Conservation (phyloP, 2,113 vertebrate genomes). For the Propithecus coquereli region DNA sequence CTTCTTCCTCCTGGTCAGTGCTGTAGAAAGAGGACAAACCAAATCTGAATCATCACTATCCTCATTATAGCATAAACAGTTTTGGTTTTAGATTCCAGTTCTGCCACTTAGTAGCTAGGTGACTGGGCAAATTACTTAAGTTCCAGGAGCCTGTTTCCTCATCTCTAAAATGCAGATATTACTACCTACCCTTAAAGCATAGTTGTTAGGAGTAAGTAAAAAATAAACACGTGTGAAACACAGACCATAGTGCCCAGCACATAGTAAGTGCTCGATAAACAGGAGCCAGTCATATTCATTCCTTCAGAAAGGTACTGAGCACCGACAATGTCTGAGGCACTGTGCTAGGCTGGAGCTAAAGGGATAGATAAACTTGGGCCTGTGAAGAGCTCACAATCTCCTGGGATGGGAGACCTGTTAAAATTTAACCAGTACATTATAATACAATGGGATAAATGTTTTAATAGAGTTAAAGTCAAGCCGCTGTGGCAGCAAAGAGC, state of each 20-base stretch:
- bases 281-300: not conserved
- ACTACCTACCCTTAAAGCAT: not conserved
- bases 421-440: not conserved
- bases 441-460: not conserved
- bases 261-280: not conserved
- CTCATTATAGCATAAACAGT: not conserved
- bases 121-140: not conserved
- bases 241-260: not conserved
- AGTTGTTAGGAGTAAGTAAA: not conserved
- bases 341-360: not conserved
- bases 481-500: not conserved
- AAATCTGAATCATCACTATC: not conserved
- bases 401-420: not conserved
- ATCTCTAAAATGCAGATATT: not conserved
- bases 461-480: not conserved
- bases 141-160: not conserved
- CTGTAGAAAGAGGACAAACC: slow-evolving; percentile 59
- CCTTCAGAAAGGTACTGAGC: not conserved
- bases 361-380: not conserved
- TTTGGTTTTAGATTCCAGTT: not conserved
- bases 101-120: not conserved
- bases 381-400: not conserved
- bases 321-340: not conserved
- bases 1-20: slow-evolving; percentile 64
- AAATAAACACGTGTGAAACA: not conserved